Conservation (phyloP, 2,888 invertebrate species). For the Hirtodrosophila trivittata region DNA sequence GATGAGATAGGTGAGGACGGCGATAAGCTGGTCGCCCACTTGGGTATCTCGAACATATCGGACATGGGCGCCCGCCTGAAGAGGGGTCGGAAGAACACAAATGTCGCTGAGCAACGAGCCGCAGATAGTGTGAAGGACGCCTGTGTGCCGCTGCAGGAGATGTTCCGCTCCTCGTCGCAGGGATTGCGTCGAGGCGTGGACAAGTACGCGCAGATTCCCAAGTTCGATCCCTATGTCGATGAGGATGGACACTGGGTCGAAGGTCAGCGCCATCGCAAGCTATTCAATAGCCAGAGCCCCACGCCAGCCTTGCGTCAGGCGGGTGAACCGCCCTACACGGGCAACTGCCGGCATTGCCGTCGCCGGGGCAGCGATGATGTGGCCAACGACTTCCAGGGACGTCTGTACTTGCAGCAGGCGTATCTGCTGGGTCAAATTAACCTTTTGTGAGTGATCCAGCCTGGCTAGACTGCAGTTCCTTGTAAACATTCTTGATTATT, state of each 20-base stretch:
- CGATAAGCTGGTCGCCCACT: constrained; percentile 35
- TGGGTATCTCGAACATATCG: constrained; percentile 28
- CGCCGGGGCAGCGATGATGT: constrained; percentile 35
- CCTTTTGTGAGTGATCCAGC: constrained; percentile 15
- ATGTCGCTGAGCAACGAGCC: constrained; percentile 15
- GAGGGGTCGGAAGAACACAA: constrained; percentile 1
- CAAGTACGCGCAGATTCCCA: constrained; percentile 41
- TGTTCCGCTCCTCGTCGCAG: constrained; percentile 14
- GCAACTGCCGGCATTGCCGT: constrained; percentile 31
- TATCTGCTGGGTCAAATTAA: constrained; percentile 11
- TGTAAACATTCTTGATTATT: no score
- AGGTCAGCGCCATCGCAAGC: constrained; percentile 5
- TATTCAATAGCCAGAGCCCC: background rate
- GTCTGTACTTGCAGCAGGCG: constrained; percentile 22
- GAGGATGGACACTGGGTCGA: constrained; percentile 5
- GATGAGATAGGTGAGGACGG: constrained; percentile 35
- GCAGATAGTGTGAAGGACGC: constrained; percentile 25
- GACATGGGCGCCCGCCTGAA: constrained; percentile 46
- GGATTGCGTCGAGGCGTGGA: constrained; percentile 43
- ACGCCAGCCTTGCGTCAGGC: constrained; percentile 20
- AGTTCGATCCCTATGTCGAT: constrained; percentile 6
- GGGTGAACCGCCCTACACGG: constrained; percentile 34
- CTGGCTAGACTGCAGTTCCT: no score
- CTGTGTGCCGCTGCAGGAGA: constrained; percentile 22
- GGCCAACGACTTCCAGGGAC: constrained; percentile 15